Base-by-base conservation (phyloP, 2,888 invertebrate genomes). In the Calliopum simillimum region DNA sequence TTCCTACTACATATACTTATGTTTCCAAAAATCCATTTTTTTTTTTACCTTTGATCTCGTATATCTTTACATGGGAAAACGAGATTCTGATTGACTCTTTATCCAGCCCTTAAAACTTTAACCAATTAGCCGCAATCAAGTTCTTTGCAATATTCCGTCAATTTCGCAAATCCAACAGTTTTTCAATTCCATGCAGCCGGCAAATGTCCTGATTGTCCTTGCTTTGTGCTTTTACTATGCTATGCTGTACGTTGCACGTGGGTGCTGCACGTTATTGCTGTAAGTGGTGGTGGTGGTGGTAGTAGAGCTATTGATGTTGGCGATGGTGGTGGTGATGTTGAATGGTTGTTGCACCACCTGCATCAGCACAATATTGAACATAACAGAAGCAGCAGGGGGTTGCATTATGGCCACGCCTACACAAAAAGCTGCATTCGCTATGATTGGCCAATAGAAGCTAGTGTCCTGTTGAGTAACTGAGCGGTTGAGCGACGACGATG, bases 401-500 rank as follows among this genome's bases (percentile, higher is more conserved):
- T 83, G 82, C 84, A 83, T 78, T 79, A 82, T 81, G 80, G 84
- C 84, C 84, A 83, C 83, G 82, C 83, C 83, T 80, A 80, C 83
- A 79, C 80, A 81, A 71, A n/a, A 70, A 68, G 72, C 74, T 75
- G 76, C 76, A 74, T 76, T 77, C 76, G 78, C 78, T 81, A 81
- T 82, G 81, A 83, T 83, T 83, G 83, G 83, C 82, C 81, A 79
- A 81, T 16, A 59, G 64, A 64, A 33, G 66, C 49, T 61, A 51
- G 58, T 33, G 33, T 33, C 33, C 33, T 33, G 33, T 33, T 33
- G 33, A 33, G 33, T 33, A 33, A 33, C 33, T 33, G 33, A 33
- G 33, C 33, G 33, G 8, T 23, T 55, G 43, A 21, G 33, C 19
- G 33, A n/a, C 43, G 41, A 44, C 33, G 61, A 14, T 33, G 33